Conservation (phyloP, 2,113 vertebrate genomes). For the human region GRCh38 chr6:106306501-106307000, state of each 20-base stretch:
- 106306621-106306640: not conserved
- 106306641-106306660: not conserved
- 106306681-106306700: not conserved
- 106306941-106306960: not conserved
- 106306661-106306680: not conserved
- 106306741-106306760: not conserved
- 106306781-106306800: not conserved
- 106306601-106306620: not conserved
- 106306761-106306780: constrained; percentile 28
- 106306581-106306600: not conserved
- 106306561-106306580: not conserved
- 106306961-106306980: not conserved
- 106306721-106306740: not conserved
- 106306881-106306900: not conserved
- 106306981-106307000: not conserved
- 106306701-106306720: not conserved
- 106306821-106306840: constrained; percentile 38
- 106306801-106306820: constrained; percentile 21
- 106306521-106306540: not conserved
- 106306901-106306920: not conserved
- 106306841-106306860: constrained; percentile 47
- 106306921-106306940: not conserved
- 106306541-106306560: not conserved
- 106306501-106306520: not conserved
- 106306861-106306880: not conserved